Evolutionary conservation across 2,888 invertebrate species (phyloP), one percentile per base, ranked within the genome.

Genomic region (Capitulum mitella): DNA sequence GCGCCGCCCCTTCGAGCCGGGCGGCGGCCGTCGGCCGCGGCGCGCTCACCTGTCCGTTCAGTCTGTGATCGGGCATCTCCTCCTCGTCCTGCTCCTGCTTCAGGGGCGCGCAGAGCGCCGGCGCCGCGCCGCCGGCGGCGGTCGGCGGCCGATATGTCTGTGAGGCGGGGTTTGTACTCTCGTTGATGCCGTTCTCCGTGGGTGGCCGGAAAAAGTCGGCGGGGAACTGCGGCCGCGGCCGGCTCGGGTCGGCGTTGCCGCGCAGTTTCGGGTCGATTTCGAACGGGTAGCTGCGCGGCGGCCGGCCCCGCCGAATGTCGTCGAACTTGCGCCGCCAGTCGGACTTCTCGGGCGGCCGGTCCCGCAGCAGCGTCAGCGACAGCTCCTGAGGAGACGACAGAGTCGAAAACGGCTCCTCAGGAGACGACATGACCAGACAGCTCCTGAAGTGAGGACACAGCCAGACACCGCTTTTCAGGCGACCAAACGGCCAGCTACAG

Each of bases 201-300:
- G 70, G 34, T 16, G 26, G 34, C 16, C 70, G 70, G 37, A 3
- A 46, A 16, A 75, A 75, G 32, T 75, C 75, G 75, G n/a, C 75
- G 29, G 75, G 75, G 14, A 75, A 75, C 46, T 29, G 43, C n/a
- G 75, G 75, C 40, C 75, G 75, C 43, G 46, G 43, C 43, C 75
- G 75, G 40, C 46, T 46, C 29, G 75, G 46, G 75, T 75, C 75
- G 16, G 75, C 46, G 75, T 75, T 75, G 75, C 75, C 75, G 29
- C 75, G 75, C 75, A 75, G 75, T 29, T 75, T 75, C 26, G 75
- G 75, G 75, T 75, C 75, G 43, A 75, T 46, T 46, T 75, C 75
- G 75, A 46, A 75, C 75, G 75, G 75, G 19, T 75, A 75, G 43
- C 46, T 43, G 43, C 75, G 40, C 43, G 75, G 75, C 29, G 46